phyloP scores from a whole-genome alignment of 1,140 invertebrate genomes.

The Zophobas morio region DNA sequence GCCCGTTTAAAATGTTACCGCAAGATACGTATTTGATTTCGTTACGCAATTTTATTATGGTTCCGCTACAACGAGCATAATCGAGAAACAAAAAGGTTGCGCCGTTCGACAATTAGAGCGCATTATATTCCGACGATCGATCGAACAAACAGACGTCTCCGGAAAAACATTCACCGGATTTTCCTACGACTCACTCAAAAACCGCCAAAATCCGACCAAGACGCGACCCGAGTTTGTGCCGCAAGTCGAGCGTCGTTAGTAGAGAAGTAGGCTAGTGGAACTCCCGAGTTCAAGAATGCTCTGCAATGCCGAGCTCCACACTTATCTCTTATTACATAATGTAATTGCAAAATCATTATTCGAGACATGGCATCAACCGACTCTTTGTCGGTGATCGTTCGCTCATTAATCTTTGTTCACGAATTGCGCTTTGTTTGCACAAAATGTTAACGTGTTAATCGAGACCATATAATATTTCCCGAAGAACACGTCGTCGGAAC shows the following conservation, averaged over 20 bases:
- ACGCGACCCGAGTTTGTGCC: background rate
- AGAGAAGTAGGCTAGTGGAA: slow-evolving; percentile 64
- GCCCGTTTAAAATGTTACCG: slow-evolving; percentile 33
- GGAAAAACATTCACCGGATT: slow-evolving; percentile 31
- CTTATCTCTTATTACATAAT: slow-evolving; percentile 59
- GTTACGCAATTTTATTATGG: slow-evolving; percentile 58
- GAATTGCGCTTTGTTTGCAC: slow-evolving; percentile 4
- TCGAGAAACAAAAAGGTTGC: slow-evolving; percentile 58
- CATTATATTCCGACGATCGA: slow-evolving; percentile 37
- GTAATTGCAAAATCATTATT: slow-evolving; percentile 57
- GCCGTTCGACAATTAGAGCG: slow-evolving; percentile 49
- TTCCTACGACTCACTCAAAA: slow-evolving; percentile 29
- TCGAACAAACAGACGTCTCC: slow-evolving; percentile 32
- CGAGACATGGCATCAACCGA: slow-evolving; percentile 18
- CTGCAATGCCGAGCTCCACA: slow-evolving; percentile 54
- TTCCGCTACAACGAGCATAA: slow-evolving; percentile 59
- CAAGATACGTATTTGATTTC: slow-evolving; percentile 48
- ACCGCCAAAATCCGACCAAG: background rate
- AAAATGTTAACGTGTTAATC: slow-evolving; percentile 36
- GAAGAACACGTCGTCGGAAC: slow-evolving; percentile 18
- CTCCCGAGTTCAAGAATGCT: slow-evolving; percentile 61
- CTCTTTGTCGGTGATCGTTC: slow-evolving; percentile 35
- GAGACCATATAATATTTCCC: slow-evolving; percentile 47
- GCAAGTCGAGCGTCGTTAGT: slow-evolving; percentile 19
- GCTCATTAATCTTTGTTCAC: slow-evolving; percentile 40